Evolutionary conservation across 2,888 invertebrate genomes (phyloP), one percentile per base, ranked within the genome.

Genomic region (Hemistola chrysoprasaria): DNA sequence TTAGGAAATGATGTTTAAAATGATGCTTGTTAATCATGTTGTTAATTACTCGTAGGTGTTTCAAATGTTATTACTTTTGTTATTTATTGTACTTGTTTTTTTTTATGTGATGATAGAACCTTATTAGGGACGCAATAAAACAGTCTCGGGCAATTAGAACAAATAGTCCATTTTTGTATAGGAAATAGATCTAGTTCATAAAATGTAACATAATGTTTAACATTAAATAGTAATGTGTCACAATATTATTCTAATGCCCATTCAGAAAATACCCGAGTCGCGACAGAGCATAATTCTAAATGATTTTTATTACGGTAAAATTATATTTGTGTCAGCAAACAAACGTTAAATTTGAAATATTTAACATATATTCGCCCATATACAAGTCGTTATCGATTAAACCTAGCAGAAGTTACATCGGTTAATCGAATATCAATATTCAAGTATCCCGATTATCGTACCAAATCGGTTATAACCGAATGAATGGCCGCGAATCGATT

Each of bases 1-100:
- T 47, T 40, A 47, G 39, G 34, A 37, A 51, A 44, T 35, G 32
- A 35, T 27, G 26, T 22, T 40, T 34, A 9, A 29, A 22, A 38
- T 42, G 42, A 30, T 37, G 32, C 43, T 44, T 42, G 47, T 46
- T 50, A 44, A 48, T 55, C 50, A 44, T 42, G 35, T 29, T 31
- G 21, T 37, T 55, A 50, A 55, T 55, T 55, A 50, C 32, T 41
- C 25, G 54, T 50, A 44, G 50, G 50, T 48, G 50, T 52, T 44
- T 49, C 26, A 33, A 22, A 35, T 42, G 40, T 32, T 46, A 46
- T 44, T 37, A 45, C 25, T 43, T 45, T 42, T 24, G 21, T 36
- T 21, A 50, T 48, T 47, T 50, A 50, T 51, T 38, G 27, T 36
- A 6, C 26, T 37, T 16, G 46, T 38, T 50, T 40, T 26, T 11